Evolutionary conservation across 2,113 vertebrate species (phyloP), one percentile per base, ranked within the genome.

Genomic region (Protobothrops mucrosquamatus): DNA sequence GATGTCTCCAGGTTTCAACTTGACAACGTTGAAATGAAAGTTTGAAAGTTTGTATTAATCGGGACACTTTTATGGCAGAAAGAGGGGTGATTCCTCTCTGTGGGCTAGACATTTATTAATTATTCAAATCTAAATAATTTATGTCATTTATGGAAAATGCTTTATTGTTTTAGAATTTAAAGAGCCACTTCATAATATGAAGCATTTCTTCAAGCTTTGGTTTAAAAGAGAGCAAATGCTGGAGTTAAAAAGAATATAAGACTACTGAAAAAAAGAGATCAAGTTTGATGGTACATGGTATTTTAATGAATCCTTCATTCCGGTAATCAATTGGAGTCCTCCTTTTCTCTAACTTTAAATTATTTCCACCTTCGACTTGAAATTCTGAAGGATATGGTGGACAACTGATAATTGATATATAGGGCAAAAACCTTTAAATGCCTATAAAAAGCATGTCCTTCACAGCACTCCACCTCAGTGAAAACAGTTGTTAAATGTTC

Each of bases 111-210:
- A 57, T 9, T 59, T 55, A 92, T 92, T 43, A 64, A 92, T 92
- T 88, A 92, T 92, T 61, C 85, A 88, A 46, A 7, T 48, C 20
- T 26, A n/a, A 69, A 92, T 61, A 64, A n/a, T 39, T 87, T 39
- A 39, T 54, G 22, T 52, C 85, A 54, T 92, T 59, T 48, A 87
- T 88, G 86, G 57, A 88, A 87, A 88, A 9, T 39, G 14, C n/a
- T 92, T 92, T 88, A 69, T 54, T 22, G 6, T 54, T 92, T 88
- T 54, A 69, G 15, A 43, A 92, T 26, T 88, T 69, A 92, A 92
- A 88, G 86, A 92, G 86, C 48, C 12, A 34, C 48, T 54, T 92
- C 91, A 55, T 61, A 48, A 69, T 48, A 92, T 26, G 46, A 52
- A 51, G 48, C 46, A 59, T 92, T 88, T 92, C 56, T 56, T 56